Conservation (phyloP, 2,888 invertebrate genomes). For the Sepiola atlantica region DNA sequence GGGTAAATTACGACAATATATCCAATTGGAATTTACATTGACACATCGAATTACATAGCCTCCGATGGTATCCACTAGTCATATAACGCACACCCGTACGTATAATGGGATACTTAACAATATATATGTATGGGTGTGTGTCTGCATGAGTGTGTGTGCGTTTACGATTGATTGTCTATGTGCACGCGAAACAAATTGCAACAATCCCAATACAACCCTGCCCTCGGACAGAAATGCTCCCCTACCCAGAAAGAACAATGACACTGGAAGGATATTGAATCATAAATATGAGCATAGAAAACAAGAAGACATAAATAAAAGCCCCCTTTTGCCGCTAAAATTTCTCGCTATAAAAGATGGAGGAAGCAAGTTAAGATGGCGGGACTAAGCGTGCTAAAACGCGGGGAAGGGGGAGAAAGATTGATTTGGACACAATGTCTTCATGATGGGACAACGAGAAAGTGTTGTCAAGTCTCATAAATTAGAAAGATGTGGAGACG, state of each 20-base stretch:
- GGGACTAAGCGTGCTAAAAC: background rate
- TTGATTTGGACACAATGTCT: background rate
- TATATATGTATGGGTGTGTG: background rate
- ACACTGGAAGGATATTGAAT: conserved; percentile 32
- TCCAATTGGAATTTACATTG: too few relatives aligned
- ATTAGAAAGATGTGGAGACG: background rate
- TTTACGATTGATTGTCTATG: background rate
- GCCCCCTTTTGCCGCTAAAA: background rate
- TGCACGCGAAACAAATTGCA: too few relatives aligned
- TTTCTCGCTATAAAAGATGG: background rate
- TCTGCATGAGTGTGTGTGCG: background rate
- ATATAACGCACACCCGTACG: too few relatives aligned
- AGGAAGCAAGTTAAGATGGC: conserved; percentile 18
- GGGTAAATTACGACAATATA: too few relatives aligned
- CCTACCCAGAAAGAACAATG: background rate
- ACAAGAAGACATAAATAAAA: conserved; percentile 9
- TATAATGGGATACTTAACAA: background rate
- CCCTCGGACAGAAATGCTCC: background rate
- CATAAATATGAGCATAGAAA: background rate
- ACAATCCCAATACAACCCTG: background rate
- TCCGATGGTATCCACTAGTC: too few relatives aligned
- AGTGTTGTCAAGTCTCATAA: conserved; percentile 14
- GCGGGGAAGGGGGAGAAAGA: background rate
- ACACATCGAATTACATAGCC: too few relatives aligned
- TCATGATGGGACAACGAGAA: background rate